Conservation (phyloP, 2,797 vertebrate genomes). For the Argyrosomus regius region DNA sequence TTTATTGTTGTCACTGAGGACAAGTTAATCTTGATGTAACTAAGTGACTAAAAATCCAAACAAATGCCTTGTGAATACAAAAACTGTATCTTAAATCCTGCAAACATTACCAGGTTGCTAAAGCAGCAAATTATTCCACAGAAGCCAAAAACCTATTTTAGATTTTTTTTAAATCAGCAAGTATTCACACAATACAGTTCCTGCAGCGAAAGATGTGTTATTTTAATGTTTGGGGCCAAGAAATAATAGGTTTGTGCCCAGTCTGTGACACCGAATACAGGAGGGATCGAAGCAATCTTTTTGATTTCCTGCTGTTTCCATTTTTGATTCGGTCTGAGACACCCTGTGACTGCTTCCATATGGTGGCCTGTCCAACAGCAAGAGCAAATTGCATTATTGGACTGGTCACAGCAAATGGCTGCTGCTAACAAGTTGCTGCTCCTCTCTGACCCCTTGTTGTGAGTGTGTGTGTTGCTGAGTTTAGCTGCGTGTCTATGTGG, state of each 20-base stretch:
- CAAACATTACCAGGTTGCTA: background rate
- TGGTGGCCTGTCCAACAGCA: conserved; percentile 62
- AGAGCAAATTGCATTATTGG: conserved; percentile 66
- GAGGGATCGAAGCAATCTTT: conserved; percentile 45
- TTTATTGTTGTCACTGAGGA: background rate
- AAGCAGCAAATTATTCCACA: background rate
- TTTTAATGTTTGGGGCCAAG: conserved; percentile 20
- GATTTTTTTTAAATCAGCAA: too few relatives aligned
- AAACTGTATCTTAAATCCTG: background rate
- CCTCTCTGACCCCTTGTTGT: conserved; percentile 59
- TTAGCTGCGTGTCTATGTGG: conserved; percentile 12
- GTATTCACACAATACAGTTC: background rate
- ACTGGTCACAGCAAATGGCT: conserved; percentile 63
- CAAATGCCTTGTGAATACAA: background rate
- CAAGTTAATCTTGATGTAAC: background rate
- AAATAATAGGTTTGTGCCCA: conserved; percentile 44
- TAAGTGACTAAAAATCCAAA: background rate
- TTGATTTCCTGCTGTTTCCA: conserved; percentile 68
- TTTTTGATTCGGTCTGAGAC: conserved; percentile 53
- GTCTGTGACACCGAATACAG: conserved; percentile 42
- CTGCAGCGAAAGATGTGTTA: background rate
- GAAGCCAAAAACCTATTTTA: background rate
- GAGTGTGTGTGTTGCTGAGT: conserved; percentile 23
- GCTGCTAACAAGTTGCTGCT: conserved; percentile 75
- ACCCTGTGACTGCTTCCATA: conserved; percentile 46